phyloP scores from a whole-genome alignment of 2,888 invertebrate genomes.

The Bembecia ichneumoniformis region DNA sequence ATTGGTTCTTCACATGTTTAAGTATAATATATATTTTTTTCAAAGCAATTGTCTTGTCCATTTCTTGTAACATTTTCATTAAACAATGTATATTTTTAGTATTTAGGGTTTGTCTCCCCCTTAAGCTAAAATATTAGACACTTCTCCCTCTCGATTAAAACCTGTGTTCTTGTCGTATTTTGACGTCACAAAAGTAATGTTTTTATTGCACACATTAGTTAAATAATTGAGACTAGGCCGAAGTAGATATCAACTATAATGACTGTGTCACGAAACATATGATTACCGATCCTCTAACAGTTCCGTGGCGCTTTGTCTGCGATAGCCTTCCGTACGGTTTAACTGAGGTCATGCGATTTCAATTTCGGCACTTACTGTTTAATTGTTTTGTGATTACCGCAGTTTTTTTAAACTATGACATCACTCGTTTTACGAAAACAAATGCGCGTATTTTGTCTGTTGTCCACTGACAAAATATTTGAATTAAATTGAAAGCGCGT shows the following conservation, averaged over 20 bases:
- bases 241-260: slow-evolving; percentile 29
- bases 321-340: slow-evolving; percentile 1
- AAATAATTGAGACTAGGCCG: neutral
- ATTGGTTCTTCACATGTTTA: too few species aligned
- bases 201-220: neutral
- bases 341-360: slow-evolving; percentile 10
- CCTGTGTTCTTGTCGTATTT: too few species aligned
- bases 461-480: too few species aligned
- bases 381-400: slow-evolving; percentile 8
- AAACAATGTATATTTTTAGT: too few species aligned
- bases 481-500: too few species aligned
- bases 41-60: too few species aligned
- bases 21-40: too few species aligned
- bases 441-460: neutral
- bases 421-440: neutral
- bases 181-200: too few species aligned
- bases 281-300: slow-evolving; percentile 13
- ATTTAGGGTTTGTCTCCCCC: too few species aligned
- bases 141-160: too few species aligned
- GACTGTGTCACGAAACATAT: slow-evolving; percentile 34
- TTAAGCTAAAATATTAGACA: too few species aligned
- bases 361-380: slow-evolving; percentile 3
- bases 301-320: slow-evolving; percentile 1
- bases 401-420: neutral
- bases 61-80: too few species aligned